A percentile compares a stretch with the other conserved stretches of the same genome.
Conservation (phyloP, 2,888 invertebrate genomes). For the Limenitis camilla region DNA sequence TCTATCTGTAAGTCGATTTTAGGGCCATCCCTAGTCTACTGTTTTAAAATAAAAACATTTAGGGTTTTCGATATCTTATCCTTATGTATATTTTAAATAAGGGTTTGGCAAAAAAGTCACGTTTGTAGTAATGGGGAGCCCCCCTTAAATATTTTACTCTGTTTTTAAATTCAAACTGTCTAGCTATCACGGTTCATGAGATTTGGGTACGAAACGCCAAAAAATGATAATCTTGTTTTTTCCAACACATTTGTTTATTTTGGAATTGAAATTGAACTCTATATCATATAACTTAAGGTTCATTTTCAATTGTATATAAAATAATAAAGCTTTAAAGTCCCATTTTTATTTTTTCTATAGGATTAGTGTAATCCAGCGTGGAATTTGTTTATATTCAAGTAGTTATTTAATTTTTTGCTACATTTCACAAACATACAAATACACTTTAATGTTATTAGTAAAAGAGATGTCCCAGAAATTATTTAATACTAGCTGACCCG, state of each 20-base stretch:
- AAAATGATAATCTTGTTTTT: background rate
- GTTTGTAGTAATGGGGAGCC: no score
- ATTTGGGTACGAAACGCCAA: no score
- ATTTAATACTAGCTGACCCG: background rate
- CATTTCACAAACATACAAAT: constrained; percentile 10
- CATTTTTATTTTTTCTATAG: background rate
- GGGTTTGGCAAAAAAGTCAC: no score
- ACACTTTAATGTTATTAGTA: constrained; percentile 7
- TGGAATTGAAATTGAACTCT: background rate
- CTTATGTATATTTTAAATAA: no score
- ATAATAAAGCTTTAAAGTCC: no score
- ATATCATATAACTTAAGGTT: background rate
- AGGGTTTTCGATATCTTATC: no score
- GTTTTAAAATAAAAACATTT: no score
- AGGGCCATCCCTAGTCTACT: no score
- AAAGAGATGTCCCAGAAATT: background rate
- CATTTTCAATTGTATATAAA: background rate
- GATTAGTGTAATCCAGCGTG: constrained; percentile 26
- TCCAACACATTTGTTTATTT: background rate
- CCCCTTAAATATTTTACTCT: no score
- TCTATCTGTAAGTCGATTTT: no score
- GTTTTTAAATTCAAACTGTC: no score
- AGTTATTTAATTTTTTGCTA: constrained; percentile 11
- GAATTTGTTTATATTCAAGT: constrained; percentile 23
- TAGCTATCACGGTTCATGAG: no score